Evolutionary conservation across 2,888 invertebrate genomes (phyloP).

Genomic region (Amphipyra tragopoginis): DNA sequence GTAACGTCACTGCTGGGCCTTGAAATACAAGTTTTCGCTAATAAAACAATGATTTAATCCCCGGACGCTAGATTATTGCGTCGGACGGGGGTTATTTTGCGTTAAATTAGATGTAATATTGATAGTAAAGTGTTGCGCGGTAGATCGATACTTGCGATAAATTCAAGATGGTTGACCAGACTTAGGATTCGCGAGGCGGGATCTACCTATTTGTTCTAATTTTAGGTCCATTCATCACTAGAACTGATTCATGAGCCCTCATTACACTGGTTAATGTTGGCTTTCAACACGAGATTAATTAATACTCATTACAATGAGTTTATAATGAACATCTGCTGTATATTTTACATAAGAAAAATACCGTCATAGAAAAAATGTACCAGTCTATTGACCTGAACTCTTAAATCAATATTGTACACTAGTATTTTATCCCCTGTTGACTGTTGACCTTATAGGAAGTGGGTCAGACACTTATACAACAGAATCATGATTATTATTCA

Average conservation of each 20-base stretch:
- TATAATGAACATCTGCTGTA: constrained; percentile 33
- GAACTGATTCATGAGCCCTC: constrained; percentile 37
- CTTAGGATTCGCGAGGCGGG: constrained; percentile 58
- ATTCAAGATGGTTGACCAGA: constrained; percentile 84
- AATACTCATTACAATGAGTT: background rate
- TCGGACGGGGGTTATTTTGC: constrained; percentile 34
- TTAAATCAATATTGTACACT: constrained; percentile 19
- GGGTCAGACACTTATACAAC: constrained; percentile 42
- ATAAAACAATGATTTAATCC: constrained; percentile 53
- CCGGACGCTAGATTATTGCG: constrained; percentile 36
- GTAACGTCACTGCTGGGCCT: constrained; percentile 82
- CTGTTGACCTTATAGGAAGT: constrained; percentile 31
- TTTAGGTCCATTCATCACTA: constrained; percentile 64
- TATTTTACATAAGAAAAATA: background rate
- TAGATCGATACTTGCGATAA: constrained; percentile 75
- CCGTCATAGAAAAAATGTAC: constrained; percentile 1
- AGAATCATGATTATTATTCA: constrained; percentile 20
- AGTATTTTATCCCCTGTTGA: constrained; percentile 30
- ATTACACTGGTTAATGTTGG: constrained; percentile 3
- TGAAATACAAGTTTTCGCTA: constrained; percentile 62
- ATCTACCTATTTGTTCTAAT: constrained; percentile 67
- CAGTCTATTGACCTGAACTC: constrained; percentile 3
- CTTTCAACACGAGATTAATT: constrained; percentile 6
- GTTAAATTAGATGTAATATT: constrained; percentile 29
- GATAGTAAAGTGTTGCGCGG: constrained; percentile 47